Conservation (phyloP, 2,797 vertebrate genomes). For the Sebastes iracundus region DNA sequence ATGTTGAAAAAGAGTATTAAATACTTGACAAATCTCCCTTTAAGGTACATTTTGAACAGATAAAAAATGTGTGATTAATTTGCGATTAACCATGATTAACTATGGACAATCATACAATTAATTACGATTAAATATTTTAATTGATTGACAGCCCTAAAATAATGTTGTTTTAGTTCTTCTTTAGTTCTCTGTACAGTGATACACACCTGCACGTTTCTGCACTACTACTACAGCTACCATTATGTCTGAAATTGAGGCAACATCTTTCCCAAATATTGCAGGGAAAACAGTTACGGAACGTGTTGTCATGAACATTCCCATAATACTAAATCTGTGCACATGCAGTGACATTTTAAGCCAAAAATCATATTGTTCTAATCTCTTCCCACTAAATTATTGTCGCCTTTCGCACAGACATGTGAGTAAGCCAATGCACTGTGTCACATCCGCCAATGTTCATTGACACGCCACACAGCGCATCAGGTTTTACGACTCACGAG, state of each 20-base stretch:
- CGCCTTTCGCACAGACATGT: constrained; percentile 8
- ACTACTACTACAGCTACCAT: background rate
- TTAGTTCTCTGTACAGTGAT: background rate
- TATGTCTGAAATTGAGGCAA: constrained; percentile 14
- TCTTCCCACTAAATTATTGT: constrained; percentile 21
- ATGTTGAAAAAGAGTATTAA: fast-evolving
- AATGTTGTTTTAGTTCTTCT: too few species aligned
- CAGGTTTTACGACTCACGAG: constrained; percentile 38
- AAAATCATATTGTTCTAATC: constrained; percentile 36
- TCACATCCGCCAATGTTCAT: background rate
- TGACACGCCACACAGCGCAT: constrained; percentile 17
- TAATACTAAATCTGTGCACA: constrained; percentile 26
- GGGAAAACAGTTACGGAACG: background rate
- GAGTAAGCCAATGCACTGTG: background rate
- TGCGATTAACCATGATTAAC: too few species aligned
- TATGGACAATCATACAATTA: too few species aligned
- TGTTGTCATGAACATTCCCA: constrained; percentile 20
- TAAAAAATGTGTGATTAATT: too few species aligned
- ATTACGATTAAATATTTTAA: background rate
- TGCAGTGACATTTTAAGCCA: constrained; percentile 7
- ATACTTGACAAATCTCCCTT: too few species aligned
- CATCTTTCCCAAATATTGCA: constrained; percentile 21
- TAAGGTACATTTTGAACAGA: too few species aligned
- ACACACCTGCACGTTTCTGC: constrained; percentile 6
- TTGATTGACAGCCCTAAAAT: background rate